Percentiles rank a stretch among this genome's conserved stretches.
Conservation (phyloP, 2,797 vertebrate species). For the Propithecus perrieri region DNA sequence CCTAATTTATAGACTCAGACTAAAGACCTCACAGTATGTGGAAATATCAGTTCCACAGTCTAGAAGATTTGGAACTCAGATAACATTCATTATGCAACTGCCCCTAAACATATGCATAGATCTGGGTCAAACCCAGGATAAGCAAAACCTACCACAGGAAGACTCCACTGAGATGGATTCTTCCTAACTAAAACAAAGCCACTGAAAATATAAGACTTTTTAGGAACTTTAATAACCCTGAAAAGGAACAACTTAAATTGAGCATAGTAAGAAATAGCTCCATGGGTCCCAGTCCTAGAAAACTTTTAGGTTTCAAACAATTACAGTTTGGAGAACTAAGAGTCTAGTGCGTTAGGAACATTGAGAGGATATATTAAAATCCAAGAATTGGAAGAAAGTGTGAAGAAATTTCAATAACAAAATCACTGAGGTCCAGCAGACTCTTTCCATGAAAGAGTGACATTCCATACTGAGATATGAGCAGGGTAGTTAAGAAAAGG, state of each 20-base stretch:
- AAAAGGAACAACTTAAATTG: conserved; percentile 35
- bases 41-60: conserved; percentile 15
- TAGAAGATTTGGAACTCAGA: conserved; percentile 49
- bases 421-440: background rate
- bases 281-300: background rate
- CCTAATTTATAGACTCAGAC: conserved; percentile 34
- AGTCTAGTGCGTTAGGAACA: background rate
- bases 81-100: conserved; percentile 16
- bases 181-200: conserved; percentile 37
- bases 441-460: conserved; percentile 14
- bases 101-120: background rate
- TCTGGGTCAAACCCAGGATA: conserved; percentile 29
- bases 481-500: background rate
- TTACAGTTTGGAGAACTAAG: background rate
- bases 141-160: conserved; percentile 16
- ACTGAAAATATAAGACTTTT: background rate
- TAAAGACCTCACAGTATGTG: background rate
- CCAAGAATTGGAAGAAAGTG: background rate
- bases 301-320: conserved; percentile 60
- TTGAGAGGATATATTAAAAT: conserved; percentile 26
- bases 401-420: conserved; percentile 17
- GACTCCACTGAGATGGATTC: background rate
- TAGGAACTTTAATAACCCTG: conserved; percentile 28
- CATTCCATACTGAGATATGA: background rate
- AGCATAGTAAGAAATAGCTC: background rate